Evolutionary conservation across 2,113 vertebrate genomes (phyloP).

Genomic region (Apistogramma diplotaenia): DNA sequence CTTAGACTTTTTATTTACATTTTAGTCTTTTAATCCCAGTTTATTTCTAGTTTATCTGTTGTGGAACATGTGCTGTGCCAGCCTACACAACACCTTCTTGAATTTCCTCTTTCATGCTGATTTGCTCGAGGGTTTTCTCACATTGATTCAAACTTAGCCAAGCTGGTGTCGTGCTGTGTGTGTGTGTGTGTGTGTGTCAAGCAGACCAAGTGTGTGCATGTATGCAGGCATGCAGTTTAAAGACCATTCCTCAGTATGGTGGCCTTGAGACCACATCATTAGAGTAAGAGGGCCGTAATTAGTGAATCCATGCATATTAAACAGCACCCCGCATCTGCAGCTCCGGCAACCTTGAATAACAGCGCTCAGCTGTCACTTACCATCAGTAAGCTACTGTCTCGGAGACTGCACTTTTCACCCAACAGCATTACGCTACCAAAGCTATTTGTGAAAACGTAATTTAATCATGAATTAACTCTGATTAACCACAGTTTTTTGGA

Average conservation of each 20-base stretch:
- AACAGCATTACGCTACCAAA: slow-evolving; percentile 13
- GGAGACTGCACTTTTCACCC: slow-evolving; percentile 45
- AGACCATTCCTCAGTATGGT: slow-evolving; percentile 39
- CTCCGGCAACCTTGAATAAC: slow-evolving; percentile 52
- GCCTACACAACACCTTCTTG: slow-evolving; percentile 15
- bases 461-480: neutral
- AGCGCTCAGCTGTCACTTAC: slow-evolving; percentile 49
- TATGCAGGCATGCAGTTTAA: slow-evolving; percentile 1
- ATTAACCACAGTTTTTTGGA: neutral
- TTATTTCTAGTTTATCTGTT: neutral
- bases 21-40: neutral
- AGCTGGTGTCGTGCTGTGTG: neutral
- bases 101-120: neutral
- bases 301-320: slow-evolving; percentile 77
- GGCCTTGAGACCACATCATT: slow-evolving; percentile 74
- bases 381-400: slow-evolving; percentile 43
- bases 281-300: slow-evolving; percentile 74
- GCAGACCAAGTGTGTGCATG: neutral
- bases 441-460: neutral
- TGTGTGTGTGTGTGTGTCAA: slow-evolving; percentile 4
- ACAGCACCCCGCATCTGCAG: slow-evolving; percentile 57
- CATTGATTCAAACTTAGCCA: slow-evolving; percentile 16
- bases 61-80: neutral
- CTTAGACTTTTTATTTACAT: neutral
- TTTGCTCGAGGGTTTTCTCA: slow-evolving; percentile 11